These are phyloP conservation scores for Crotalus horridus DNA, from an alignment of 2,113 vertebrate genomes.

Conservation along the genomic window DNA sequence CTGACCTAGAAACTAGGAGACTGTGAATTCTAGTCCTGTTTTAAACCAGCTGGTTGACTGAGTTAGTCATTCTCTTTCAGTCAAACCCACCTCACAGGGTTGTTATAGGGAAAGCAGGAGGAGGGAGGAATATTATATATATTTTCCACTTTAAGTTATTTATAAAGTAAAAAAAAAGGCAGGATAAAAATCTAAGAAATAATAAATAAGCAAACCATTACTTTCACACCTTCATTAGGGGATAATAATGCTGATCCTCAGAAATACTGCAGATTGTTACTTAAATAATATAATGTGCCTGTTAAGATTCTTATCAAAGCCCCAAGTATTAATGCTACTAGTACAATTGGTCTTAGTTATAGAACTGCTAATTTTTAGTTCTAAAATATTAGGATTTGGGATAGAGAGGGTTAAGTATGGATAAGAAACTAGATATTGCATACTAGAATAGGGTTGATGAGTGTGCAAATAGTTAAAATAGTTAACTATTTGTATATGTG, in stretches of 20 bases:
- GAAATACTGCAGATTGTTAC: background rate
- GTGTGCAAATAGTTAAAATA: background rate
- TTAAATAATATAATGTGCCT: background rate
- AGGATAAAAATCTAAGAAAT: background rate
- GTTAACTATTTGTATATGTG: background rate
- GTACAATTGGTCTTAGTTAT: background rate
- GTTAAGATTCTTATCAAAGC: background rate
- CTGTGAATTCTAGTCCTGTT: background rate
- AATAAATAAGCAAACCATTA: background rate
- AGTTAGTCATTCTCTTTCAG: background rate
- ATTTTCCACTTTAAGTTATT: background rate
- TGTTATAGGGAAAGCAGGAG: background rate
- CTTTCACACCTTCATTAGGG: background rate
- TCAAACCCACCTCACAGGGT: background rate
- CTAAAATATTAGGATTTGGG: background rate
- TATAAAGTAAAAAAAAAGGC: background rate
- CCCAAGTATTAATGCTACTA: background rate
- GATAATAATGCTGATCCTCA: background rate
- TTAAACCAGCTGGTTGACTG: background rate
- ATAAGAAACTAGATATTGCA: background rate
- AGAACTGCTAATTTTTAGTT: background rate
- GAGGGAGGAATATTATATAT: background rate
- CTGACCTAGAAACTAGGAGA: background rate
- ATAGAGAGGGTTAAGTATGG: background rate
- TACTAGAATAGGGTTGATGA: background rate